Evolutionary conservation across 2,888 invertebrate genomes (phyloP), one percentile per base, ranked within the genome.

Genomic region (Hedychridium roseum): DNA sequence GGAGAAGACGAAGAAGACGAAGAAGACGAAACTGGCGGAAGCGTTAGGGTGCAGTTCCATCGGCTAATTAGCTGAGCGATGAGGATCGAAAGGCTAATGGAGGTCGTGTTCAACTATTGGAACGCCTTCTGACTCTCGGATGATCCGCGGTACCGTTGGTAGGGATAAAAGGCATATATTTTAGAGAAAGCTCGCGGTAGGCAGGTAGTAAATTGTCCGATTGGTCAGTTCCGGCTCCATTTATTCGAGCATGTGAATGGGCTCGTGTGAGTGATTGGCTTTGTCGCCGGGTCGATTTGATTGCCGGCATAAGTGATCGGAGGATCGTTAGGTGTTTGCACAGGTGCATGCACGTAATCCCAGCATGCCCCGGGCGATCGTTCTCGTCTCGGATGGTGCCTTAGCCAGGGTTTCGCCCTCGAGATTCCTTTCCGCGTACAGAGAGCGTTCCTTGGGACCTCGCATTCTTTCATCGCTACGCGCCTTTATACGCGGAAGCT

Each of bases 381-480:
- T 60, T 49, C 62, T 45, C 62, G 51, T 32, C 16, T 54, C 57
- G 52, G 45, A 57, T 54, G 57, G 54, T 46, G 57, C 64, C 62
- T 45, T 36, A 43, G 64, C 56, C 61, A 42, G 50, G 60, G 48
- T n/a, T 64, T 69, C 71, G 69, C 70, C 73, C 74, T 73, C 73
- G 69, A 67, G 69, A 74, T 74, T 73, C 72, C 71, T 68, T 73
- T 71, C 68, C 72, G 68, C 66, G 64, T 68, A 37, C 21, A 60
- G 57, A 32, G 41, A 60, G 57, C 69, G 64, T 66, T 62, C 70
- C 67, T 59, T 27, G 50, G 61, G 61, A 66, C 60, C 64, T 63
- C 50, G 70, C 74, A 73, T 73, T 74, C 73, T 72, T 74, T 64
- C 59, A 52, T 60, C 54, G 55, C 55, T 64, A 64, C 63, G 64